phyloP scores from a whole-genome alignment of 1,140 invertebrate species.

The Drosophila bocki region DNA sequence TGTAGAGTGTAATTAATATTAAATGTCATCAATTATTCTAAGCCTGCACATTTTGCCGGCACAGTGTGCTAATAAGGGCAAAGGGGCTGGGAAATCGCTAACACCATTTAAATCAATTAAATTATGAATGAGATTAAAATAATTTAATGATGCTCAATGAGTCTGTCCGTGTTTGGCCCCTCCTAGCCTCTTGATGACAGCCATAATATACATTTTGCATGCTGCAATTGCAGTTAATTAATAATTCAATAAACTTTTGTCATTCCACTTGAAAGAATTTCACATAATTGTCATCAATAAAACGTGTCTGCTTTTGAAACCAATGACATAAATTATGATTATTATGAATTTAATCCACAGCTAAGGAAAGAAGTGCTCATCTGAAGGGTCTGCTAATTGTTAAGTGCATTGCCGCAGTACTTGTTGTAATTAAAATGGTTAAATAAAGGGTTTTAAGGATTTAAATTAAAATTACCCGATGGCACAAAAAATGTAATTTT shows the following conservation, averaged over 20 bases:
- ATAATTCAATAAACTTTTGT: constrained; percentile 75
- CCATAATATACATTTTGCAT: constrained; percentile 74
- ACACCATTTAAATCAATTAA: constrained; percentile 77
- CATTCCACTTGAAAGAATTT: constrained; percentile 69
- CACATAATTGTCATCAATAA: constrained; percentile 66
- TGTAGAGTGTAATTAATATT: constrained; percentile 70
- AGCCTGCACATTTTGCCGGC: constrained; percentile 42
- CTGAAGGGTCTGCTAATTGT: constrained; percentile 35
- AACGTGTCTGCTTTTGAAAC: constrained; percentile 12
- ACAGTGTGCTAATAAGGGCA: background rate
- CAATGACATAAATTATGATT: constrained; percentile 61
- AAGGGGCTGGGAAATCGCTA: constrained; percentile 19
- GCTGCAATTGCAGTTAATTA: constrained; percentile 78
- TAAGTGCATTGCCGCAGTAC: constrained; percentile 16
- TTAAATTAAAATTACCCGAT: constrained; percentile 11
- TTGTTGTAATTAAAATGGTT: constrained; percentile 36
- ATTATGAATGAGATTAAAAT: constrained; percentile 83
- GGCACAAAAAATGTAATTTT: background rate
- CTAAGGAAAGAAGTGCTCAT: constrained; percentile 20
- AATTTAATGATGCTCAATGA: constrained; percentile 65
- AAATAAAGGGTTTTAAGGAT: constrained; percentile 12
- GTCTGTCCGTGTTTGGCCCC: constrained; percentile 1
- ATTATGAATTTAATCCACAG: constrained; percentile 54
- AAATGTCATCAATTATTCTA: constrained; percentile 81
- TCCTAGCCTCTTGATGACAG: constrained; percentile 64